phyloP scores from a whole-genome alignment of 2,888 invertebrate genomes.

The Eremobia ochroleuca region DNA sequence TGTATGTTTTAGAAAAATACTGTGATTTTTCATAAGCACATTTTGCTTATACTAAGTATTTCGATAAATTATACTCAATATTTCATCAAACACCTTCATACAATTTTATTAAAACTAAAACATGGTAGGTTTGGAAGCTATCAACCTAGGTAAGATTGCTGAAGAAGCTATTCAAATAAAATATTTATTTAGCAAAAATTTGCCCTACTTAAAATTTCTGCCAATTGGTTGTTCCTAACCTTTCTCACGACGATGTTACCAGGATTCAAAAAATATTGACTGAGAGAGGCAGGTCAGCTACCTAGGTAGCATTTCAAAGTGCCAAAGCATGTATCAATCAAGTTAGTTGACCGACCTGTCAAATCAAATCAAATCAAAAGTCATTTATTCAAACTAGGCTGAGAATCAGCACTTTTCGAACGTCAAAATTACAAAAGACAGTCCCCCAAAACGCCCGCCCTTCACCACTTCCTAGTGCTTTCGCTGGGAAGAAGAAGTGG shows the following conservation, averaged over 20 bases:
- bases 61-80: too few species aligned
- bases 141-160: neutral
- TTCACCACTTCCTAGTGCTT: too few species aligned
- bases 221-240: neutral
- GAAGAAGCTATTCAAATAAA: neutral
- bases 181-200: neutral
- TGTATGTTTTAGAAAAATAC: too few species aligned
- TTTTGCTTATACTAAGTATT: too few species aligned
- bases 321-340: slow-evolving; percentile 11
- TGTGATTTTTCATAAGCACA: too few species aligned
- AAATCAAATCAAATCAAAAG: too few species aligned
- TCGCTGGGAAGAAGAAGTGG: too few species aligned
- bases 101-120: neutral
- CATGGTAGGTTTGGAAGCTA: neutral
- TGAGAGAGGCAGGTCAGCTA: neutral
- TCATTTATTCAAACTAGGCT: too few species aligned
- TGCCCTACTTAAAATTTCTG: neutral
- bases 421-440: too few species aligned
- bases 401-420: too few species aligned
- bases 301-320: slow-evolving; percentile 1
- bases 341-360: slow-evolving; percentile 3
- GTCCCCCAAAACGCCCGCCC: too few species aligned
- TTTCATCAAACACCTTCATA: neutral
- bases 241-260: too few species aligned
- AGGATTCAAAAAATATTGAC: neutral